Base-by-base conservation (phyloP, 2,113 vertebrate species). In the Nanorana parkeri region DNA sequence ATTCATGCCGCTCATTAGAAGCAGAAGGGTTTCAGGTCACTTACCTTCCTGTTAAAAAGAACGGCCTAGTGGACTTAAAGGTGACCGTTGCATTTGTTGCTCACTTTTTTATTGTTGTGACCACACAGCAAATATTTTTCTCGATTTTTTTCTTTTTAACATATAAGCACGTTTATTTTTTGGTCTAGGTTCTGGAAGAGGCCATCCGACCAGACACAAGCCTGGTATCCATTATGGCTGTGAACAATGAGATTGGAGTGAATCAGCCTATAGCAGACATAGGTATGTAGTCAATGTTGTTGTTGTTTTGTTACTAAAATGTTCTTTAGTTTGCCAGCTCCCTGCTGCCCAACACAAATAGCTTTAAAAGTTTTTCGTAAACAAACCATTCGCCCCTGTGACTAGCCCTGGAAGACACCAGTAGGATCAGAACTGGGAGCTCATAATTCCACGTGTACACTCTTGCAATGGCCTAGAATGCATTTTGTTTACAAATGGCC, bases 181-280 rank as follows among this genome's bases (percentile, higher is more conserved):
- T 5, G 52, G 0, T 47, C 47, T 67, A 99, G 98, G 90, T 96
- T 55, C 69, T 99, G 84, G 95, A 98, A 88, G 91, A 93, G 86
- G 92, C 93, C 0, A 94, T 99, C 68, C 90, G 92, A 80, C 94
- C 95, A 0, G 96, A 98, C 75, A 99, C 98, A 17, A 93, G 95
- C 85, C 85, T 99, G 87, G 93, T 99, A 78, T 99, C 98, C 0
- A 85, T 99, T 68, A 99, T 99, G 97, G 92, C 94, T 6, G 88
- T 99, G 82, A 99, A 99, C 88, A 99, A 99, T 73, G 98, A 99
- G 89, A 99, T 99, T 80, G 98, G 98, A 85, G 96, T 99, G 56
- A 94, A 90, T 51, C 98, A 99, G 84, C 96, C 97, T 13, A 86
- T 99, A 83, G 56, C 66, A 8, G 96, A 98, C 52, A 98, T 99